These are phyloP conservation scores for Tiliacea aurago DNA, from an alignment of 2,888 invertebrate species.

Conservation along the genomic window DNA sequence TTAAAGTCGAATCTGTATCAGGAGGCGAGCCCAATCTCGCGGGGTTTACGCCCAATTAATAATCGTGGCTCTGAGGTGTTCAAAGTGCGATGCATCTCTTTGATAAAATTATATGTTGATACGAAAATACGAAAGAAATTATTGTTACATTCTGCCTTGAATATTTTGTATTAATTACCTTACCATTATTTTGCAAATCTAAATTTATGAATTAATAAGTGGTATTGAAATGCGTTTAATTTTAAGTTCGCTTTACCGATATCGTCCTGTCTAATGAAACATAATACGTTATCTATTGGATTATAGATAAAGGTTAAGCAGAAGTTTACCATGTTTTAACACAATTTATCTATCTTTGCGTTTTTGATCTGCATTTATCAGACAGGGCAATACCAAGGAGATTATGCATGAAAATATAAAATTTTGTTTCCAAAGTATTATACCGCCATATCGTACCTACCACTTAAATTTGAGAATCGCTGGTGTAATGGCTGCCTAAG, in stretches of 20 bases:
- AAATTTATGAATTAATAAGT: no score
- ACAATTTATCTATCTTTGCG: no score
- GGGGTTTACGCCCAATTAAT: slow-evolving; percentile 86
- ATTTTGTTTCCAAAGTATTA: neutral
- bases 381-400: neutral
- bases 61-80: slow-evolving; percentile 75
- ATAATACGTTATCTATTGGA: no score
- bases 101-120: neutral
- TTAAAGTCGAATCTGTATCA: slow-evolving; percentile 71
- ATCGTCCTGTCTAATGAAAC: no score
- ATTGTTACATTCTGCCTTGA: no score
- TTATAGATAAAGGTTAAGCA: no score
- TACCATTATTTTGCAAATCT: no score
- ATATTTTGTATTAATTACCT: no score
- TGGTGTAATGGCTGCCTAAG: slow-evolving; percentile 62
- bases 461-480: slow-evolving; percentile 39
- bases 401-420: neutral
- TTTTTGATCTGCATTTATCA: neutral
- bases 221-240: no score
- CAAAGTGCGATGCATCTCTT: slow-evolving; percentile 55
- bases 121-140: no score
- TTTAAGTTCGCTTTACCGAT: no score
- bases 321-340: no score
- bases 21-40: slow-evolving; percentile 73
- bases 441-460: neutral